Evolutionary conservation across 2,888 invertebrate species (phyloP), one percentile per base, ranked within the genome.

Genomic region (Amphipyra tragopoginis): DNA sequence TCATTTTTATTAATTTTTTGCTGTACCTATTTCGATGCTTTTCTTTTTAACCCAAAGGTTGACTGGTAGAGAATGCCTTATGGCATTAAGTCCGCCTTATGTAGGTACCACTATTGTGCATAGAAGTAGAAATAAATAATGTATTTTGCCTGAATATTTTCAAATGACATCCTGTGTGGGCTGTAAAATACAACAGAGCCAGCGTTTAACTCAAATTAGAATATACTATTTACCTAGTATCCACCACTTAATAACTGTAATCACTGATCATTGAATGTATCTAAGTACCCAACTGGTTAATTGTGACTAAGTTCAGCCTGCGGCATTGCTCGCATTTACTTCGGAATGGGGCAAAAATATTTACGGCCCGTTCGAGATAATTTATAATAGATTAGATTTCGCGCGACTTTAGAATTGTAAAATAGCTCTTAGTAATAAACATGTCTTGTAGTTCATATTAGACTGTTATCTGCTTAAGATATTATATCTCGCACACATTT

Each of bases 371-470:
- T 21, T 53, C 34, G 40, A n/a, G 43, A 60, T 71, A 71, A 65
- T 71, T 71, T 65, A 70, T 65, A 60, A 65, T 39, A 59, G 72
- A 70, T 57, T 71, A 43, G 39, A 53, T 71, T 70, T 71, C 49
- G 50, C 49, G 39, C 59, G 55, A 56, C 45, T 59, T 49, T 55
- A 14, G 8, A 36, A 29, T 56, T 60, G 50, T 71, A 59, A 65
- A 65, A 52, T 56, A 57, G 55, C 33, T 38, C 15, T 1, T 3
- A 49, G 55, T 29, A 47, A 43, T 71, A 47, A 71, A 52, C 39
- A 56, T 54, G 40, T 42, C 33, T 33, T 0, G 7, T 29, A 10
- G 49, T 56, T 42, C 29, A 38, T 50, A 64, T 52, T 52, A 14
- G 49, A 40, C 8, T 42, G 44, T 42, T 54, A 39, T 33, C 42